Evolutionary conservation across 2,113 vertebrate genomes (phyloP).

Genomic region (Otolemur garnettii): DNA sequence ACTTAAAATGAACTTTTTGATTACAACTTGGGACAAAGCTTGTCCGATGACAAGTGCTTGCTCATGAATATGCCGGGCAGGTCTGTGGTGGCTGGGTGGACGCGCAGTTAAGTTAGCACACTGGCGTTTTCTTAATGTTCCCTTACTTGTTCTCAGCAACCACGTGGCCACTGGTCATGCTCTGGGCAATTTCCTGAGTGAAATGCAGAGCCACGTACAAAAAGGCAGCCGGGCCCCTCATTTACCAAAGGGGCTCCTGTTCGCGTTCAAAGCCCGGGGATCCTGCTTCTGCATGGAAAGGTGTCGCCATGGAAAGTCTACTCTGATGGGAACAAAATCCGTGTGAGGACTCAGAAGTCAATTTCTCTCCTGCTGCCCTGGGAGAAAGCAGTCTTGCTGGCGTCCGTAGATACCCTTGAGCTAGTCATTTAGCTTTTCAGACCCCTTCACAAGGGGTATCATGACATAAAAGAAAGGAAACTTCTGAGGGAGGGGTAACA

Average conservation of each 20-base stretch:
- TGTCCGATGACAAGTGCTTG: neutral
- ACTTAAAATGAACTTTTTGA: constrained; percentile 60
- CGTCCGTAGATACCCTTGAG: neutral
- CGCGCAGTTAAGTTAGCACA: neutral
- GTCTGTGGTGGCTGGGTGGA: neutral
- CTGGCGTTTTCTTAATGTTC: neutral
- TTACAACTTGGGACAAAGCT: constrained; percentile 38
- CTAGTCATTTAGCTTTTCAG: constrained; percentile 25
- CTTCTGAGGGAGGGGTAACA: neutral
- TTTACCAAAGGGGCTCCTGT: neutral
- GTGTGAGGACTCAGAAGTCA: neutral
- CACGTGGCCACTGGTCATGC: too few species aligned
- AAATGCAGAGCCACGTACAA: neutral
- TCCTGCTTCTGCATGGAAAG: neutral
- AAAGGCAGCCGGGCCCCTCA: neutral
- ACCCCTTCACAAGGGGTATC: neutral
- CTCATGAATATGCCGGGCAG: neutral
- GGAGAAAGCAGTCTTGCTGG: neutral
- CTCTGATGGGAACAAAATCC: neutral
- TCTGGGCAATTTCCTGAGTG: neutral
- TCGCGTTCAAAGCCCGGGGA: neutral
- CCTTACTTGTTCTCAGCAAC: neutral
- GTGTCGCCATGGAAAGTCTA: neutral
- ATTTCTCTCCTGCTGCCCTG: neutral
- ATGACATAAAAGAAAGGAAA: neutral